phyloP scores from a whole-genome alignment of 2,113 vertebrate species.

The Garra rufa region DNA sequence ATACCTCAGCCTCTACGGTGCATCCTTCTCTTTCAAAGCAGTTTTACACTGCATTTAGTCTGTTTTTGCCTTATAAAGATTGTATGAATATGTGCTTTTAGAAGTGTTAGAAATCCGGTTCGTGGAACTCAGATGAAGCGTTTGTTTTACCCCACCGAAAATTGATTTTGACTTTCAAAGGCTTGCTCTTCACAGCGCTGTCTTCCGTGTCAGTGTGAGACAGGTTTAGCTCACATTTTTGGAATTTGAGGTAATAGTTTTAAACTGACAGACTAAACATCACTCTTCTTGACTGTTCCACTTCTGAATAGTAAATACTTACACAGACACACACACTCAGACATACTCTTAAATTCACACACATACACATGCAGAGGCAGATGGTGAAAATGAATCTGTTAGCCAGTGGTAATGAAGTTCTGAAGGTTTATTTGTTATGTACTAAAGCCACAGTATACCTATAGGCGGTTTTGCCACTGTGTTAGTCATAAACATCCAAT shows the following conservation, averaged over 20 bases:
- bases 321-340: slow-evolving; percentile 62
- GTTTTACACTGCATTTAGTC: slow-evolving; percentile 74
- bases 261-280: slow-evolving; percentile 84
- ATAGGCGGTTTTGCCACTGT: slow-evolving; percentile 17
- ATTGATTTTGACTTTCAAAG: slow-evolving; percentile 84
- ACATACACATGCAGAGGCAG: neutral
- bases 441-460: slow-evolving; percentile 32
- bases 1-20: slow-evolving; percentile 39
- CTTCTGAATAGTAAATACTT: slow-evolving; percentile 77
- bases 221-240: slow-evolving; percentile 79
- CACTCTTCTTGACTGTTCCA: slow-evolving; percentile 74
- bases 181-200: slow-evolving; percentile 78
- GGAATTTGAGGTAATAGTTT: slow-evolving; percentile 82
- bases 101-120: slow-evolving; percentile 73
- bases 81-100: slow-evolving; percentile 79
- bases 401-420: slow-evolving; percentile 33
- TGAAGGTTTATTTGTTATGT: slow-evolving; percentile 27
- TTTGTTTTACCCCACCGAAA: slow-evolving; percentile 77
- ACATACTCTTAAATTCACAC: slow-evolving; percentile 48
- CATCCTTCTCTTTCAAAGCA: slow-evolving; percentile 71
- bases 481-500: slow-evolving; percentile 31
- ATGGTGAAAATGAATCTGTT: slow-evolving; percentile 28
- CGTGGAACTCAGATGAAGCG: slow-evolving; percentile 69
- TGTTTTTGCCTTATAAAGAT: slow-evolving; percentile 78
- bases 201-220: slow-evolving; percentile 76